Evolutionary conservation across 2,888 invertebrate genomes (phyloP), one percentile per base, ranked within the genome.

Genomic region (Crocallis elinguaria): DNA sequence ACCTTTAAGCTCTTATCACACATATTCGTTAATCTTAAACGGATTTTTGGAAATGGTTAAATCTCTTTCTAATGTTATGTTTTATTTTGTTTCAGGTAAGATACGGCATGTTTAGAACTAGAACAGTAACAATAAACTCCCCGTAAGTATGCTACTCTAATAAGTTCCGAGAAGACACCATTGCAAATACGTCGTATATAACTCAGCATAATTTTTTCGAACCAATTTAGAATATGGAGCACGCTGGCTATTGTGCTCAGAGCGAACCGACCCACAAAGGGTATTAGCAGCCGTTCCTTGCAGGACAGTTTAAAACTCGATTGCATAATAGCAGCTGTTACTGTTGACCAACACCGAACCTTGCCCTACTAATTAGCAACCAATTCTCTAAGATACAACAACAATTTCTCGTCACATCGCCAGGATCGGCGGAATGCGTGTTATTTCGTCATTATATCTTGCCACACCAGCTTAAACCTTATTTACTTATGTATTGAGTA

Each of bases 331-430:
- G 52, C 64, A 64, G 64, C 64, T 64, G 64, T 50, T 58, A 49
- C 46, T 21, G 49, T 59, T 53, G 42, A 44, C 52, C 51, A 61
- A 60, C 51, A 36, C 49, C 64, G 49, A 62, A 71, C 74, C 77
- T 79, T 76, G 77, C 67, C 71, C 71, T 71, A 75, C 69, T 82
- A 79, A 82, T 80, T 77, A 82, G 71, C 71, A 71, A 67, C 71
- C 75, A 69, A 71, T 77, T 77, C 73, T 75, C 74, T 74, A 71
- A 71, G 58, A 67, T 69, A 68, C 61, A 69, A 73, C 61, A 69
- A 73, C 70, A 70, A 68, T 71, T 63, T 67, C 64, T 64, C 67
- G 73, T 66, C 66, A 66, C 69, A 64, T 50, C 63, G 63, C 57
- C 64, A 62, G 66, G 67, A 72, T 66, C 61, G 62, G 58, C 57